Conservation (phyloP, 2,113 vertebrate species). For the Ochotona princeps region DNA sequence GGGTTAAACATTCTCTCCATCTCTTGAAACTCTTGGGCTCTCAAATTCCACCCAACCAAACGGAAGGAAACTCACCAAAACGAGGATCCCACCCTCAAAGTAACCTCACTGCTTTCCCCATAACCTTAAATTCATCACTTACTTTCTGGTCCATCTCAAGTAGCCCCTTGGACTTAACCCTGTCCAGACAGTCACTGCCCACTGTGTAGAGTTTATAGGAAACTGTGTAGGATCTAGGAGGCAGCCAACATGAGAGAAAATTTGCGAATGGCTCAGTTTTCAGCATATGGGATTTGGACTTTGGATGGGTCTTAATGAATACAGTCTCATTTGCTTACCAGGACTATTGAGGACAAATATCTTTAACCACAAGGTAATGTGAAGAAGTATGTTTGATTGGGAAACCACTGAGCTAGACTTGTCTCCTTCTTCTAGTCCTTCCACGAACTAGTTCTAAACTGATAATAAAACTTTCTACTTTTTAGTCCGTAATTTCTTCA, state of each 20-base stretch:
- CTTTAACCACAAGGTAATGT: neutral
- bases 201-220: neutral
- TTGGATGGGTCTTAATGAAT: neutral
- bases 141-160: neutral
- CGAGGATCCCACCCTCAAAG: neutral
- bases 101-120: neutral
- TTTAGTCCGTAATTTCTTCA: neutral
- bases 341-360: neutral
- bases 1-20: neutral
- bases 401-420: neutral
- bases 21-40: neutral
- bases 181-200: neutral
- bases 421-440: rapidly evolving
- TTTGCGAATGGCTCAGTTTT: neutral
- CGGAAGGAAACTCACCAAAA: neutral
- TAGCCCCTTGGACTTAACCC: neutral
- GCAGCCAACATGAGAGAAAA: neutral
- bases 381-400: neutral
- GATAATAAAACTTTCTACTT: neutral
- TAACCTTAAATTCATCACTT: neutral
- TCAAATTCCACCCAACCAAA: neutral
- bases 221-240: neutral
- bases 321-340: neutral
- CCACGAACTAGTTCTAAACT: neutral
- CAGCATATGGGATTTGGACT: neutral